Percentiles rank a stretch among this genome's conserved stretches.
Conservation (phyloP, 2,888 invertebrate species). For the Cephonodes hylas region DNA sequence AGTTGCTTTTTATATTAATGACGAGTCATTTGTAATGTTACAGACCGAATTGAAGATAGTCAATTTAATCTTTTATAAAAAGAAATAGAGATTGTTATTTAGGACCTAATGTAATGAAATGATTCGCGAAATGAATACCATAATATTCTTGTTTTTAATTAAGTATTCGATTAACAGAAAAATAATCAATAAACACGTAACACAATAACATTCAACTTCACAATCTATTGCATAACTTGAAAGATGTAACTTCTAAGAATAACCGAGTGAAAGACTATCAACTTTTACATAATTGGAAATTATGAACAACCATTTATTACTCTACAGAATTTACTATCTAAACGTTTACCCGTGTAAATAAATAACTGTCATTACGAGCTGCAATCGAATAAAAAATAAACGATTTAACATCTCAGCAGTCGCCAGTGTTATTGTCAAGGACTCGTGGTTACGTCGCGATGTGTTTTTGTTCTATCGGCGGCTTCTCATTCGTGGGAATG, state of each 20-base stretch:
- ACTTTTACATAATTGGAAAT: conserved; percentile 4
- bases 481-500: conserved; percentile 39
- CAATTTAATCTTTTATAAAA: no score
- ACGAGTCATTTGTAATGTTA: background rate
- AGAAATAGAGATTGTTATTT: no score
- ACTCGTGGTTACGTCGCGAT: conserved; percentile 35
- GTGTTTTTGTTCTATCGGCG: conserved; percentile 36
- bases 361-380: conserved; percentile 34
- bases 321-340: background rate
- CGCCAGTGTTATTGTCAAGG: conserved; percentile 47
- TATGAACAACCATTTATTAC: background rate
- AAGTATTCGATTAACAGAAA: background rate
- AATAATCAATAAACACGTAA: background rate
- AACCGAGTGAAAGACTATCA: conserved; percentile 3
- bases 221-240: background rate
- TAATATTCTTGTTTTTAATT: background rate
- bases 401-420: conserved; percentile 30
- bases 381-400: conserved; percentile 19
- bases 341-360: conserved; percentile 18
- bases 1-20: background rate
- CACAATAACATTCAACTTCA: background rate
- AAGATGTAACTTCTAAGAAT: background rate
- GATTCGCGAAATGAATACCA: background rate
- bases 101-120: background rate
- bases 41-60: background rate